Evolutionary conservation across 2,113 vertebrate species (phyloP).

Genomic region (Python bivittatus): DNA sequence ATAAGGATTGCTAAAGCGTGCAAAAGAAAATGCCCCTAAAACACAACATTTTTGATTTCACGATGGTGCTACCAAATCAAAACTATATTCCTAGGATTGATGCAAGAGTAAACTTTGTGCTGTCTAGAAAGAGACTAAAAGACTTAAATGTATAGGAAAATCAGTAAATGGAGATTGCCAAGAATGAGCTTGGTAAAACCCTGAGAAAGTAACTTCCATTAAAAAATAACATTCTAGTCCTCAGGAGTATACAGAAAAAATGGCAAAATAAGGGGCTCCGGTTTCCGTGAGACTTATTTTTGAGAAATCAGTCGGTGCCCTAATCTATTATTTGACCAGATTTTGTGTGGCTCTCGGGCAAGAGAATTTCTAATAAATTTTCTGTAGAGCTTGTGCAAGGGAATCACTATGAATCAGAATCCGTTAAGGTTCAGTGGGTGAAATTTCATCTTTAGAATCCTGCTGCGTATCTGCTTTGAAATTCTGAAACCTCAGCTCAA

Average conservation of each 20-base stretch:
- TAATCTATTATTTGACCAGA: neutral
- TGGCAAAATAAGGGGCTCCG: neutral
- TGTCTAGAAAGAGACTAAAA: neutral
- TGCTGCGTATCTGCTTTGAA: conserved; percentile 64
- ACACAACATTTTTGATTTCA: neutral
- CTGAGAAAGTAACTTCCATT: neutral
- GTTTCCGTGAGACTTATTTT: neutral
- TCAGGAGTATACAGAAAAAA: neutral
- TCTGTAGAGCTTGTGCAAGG: neutral
- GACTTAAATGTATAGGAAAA: neutral
- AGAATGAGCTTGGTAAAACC: neutral
- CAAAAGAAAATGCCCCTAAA: neutral
- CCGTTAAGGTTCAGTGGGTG: conserved; percentile 28
- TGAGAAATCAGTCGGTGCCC: neutral
- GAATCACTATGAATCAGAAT: conserved; percentile 36
- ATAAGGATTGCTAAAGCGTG: conserved; percentile 39
- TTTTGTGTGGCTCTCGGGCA: neutral
- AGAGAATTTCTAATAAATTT: neutral
- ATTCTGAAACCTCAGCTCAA: conserved; percentile 60
- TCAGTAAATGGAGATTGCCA: neutral
- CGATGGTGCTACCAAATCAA: neutral
- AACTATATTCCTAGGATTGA: neutral
- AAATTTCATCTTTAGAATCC: conserved; percentile 63
- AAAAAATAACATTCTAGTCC: neutral
- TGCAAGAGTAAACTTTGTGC: neutral